phyloP scores from a whole-genome alignment of 2,797 vertebrate genomes.

The Gila robusta region DNA sequence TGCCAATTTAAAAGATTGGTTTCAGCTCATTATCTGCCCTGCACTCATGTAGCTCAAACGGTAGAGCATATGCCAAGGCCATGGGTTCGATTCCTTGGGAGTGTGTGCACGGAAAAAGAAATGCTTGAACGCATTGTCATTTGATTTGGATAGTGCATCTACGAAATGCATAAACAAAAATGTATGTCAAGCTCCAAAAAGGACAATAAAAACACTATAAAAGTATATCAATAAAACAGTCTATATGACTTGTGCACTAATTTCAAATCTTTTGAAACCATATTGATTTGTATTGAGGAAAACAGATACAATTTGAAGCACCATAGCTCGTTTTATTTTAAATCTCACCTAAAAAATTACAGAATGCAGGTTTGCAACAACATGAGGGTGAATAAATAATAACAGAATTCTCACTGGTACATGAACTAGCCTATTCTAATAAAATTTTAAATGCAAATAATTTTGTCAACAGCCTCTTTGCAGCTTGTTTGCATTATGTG shows the following conservation, averaged over 20 bases:
- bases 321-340: background rate
- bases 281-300: background rate
- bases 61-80: background rate
- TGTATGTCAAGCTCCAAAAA: background rate
- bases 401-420: background rate
- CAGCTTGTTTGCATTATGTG: slow-evolving; percentile 17
- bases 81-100: background rate
- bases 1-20: background rate
- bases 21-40: background rate
- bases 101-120: background rate
- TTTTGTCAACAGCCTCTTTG: background rate
- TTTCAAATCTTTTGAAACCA: background rate
- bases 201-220: background rate
- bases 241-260: background rate
- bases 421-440: background rate
- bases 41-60: background rate
- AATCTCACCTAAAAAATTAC: background rate
- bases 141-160: background rate
- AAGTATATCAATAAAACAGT: background rate
- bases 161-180: background rate
- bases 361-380: background rate
- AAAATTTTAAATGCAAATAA: slow-evolving; percentile 5
- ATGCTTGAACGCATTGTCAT: background rate
- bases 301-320: background rate
- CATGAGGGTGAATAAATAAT: background rate